These are phyloP conservation scores for Grammomys dolichurus DNA, from an alignment of 2,113 vertebrate species.

Conservation along the genomic window DNA sequence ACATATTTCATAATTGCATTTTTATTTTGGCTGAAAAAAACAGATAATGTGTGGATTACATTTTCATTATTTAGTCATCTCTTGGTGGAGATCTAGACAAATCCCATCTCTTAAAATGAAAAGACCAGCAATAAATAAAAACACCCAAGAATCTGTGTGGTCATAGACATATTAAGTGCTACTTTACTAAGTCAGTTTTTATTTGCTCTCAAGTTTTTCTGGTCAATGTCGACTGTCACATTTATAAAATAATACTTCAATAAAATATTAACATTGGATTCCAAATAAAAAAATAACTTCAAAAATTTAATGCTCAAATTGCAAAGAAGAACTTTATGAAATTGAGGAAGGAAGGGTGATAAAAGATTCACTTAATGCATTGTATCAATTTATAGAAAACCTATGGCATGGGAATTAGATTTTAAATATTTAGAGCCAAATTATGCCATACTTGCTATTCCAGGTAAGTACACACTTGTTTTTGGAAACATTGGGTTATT, in stretches of 20 bases:
- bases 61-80: neutral
- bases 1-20: neutral
- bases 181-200: neutral
- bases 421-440: neutral
- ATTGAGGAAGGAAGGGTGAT: neutral
- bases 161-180: neutral
- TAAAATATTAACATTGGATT: constrained; percentile 2
- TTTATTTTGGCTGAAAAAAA: neutral
- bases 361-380: neutral
- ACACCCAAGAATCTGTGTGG: neutral
- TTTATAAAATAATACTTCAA: neutral
- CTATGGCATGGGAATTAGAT: constrained; percentile 31
- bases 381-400: neutral
- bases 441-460: neutral
- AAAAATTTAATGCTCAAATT: neutral
- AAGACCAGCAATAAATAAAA: neutral
- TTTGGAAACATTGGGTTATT: neutral
- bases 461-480: neutral
- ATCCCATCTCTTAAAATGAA: neutral
- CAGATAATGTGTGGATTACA: neutral
- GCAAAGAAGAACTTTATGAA: neutral
- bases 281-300: neutral
- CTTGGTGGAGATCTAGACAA: neutral
- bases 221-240: accelerated
- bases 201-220: neutral